These are phyloP conservation scores for Hyposoter dolosus DNA, from an alignment of 2,888 invertebrate genomes.

Conservation along the genomic window DNA sequence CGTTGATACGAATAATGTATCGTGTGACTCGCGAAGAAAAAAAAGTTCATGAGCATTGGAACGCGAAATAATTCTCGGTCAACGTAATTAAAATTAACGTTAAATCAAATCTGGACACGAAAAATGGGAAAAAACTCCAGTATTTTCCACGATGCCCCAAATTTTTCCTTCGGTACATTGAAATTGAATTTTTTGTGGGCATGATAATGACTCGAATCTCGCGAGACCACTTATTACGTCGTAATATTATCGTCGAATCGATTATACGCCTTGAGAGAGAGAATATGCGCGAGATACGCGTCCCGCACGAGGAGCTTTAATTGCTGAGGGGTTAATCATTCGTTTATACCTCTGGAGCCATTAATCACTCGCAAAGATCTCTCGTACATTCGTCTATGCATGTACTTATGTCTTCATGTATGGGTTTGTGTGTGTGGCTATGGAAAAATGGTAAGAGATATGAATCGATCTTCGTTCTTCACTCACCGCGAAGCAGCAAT, in stretches of 20 bases:
- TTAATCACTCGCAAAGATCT: constrained; percentile 56
- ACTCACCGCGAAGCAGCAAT: constrained; percentile 58
- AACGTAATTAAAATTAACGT: neutral
- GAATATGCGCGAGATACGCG: neutral
- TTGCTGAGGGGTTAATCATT: constrained; percentile 61
- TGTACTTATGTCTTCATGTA: neutral
- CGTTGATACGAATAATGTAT: constrained; percentile 7
- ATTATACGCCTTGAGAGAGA: constrained; percentile 12
- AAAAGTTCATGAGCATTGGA: neutral
- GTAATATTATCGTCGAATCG: constrained; percentile 37
- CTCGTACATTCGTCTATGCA: constrained; percentile 5
- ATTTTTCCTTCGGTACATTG: neutral
- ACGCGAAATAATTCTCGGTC: neutral
- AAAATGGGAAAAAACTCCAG: neutral
- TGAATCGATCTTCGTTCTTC: constrained; percentile 61
- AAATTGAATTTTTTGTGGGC: neutral
- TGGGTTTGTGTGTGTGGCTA: neutral
- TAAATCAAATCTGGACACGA: neutral
- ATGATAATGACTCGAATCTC: neutral
- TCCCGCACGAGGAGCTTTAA: constrained; percentile 44
- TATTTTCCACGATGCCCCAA: neutral
- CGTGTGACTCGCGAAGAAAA: neutral
- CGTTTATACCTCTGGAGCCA: constrained; percentile 52
- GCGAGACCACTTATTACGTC: constrained; percentile 28
- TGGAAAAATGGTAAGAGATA: constrained; percentile 25